Conservation (phyloP, 2,113 vertebrate genomes). For the Phyllopteryx taeniolatus region DNA sequence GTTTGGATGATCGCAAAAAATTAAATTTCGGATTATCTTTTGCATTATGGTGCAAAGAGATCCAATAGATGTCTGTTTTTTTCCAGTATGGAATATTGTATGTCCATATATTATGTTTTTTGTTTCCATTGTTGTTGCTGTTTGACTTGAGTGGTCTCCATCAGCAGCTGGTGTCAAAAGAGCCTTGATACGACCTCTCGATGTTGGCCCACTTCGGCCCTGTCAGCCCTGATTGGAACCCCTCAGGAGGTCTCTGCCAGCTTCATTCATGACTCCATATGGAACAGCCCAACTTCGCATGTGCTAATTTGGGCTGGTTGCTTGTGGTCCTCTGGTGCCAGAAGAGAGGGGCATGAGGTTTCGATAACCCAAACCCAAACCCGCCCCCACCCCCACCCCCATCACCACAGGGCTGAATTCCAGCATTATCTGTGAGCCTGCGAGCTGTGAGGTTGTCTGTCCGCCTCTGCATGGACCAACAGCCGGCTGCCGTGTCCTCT, state of each 20-base stretch:
- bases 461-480: conserved; percentile 19
- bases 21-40: background rate
- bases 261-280: conserved; percentile 69
- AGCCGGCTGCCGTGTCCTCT: conserved; percentile 32
- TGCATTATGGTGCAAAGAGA: background rate
- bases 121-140: background rate
- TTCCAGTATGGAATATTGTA: background rate
- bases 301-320: conserved; percentile 72
- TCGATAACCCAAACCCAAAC: conserved; percentile 51
- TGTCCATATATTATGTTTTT: background rate
- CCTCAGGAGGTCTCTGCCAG: conserved; percentile 48
- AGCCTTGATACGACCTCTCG: conserved; percentile 41
- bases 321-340: conserved; percentile 61
- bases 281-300: conserved; percentile 43
- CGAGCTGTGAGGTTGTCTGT: conserved; percentile 40
- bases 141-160: conserved; percentile 21
- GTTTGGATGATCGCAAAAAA: conserved; percentile 17
- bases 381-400: conserved; percentile 13
- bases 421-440: conserved; percentile 64
- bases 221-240: conserved; percentile 58
- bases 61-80: background rate
- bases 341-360: conserved; percentile 61
- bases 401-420: conserved; percentile 57
- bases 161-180: conserved; percentile 41
- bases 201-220: conserved; percentile 35